A percentile compares a stretch with the other conserved stretches of the same genome.
Evolutionary conservation across 2,888 invertebrate species (phyloP).

Genomic region (Tetheella fluctuosa): DNA sequence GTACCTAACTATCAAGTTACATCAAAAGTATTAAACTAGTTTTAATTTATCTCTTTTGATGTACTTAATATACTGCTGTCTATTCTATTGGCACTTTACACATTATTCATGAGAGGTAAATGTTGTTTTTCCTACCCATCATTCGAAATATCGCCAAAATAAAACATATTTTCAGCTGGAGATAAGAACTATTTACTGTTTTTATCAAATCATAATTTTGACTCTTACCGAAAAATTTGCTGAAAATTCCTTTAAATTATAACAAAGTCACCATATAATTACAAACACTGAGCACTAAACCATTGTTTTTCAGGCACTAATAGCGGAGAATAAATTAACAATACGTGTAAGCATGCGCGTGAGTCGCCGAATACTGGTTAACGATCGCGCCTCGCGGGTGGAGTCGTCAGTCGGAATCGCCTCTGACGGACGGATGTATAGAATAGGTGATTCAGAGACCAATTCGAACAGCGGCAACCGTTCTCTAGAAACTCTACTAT

Average conservation of each 20-base stretch:
- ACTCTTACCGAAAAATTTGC: slow-evolving; percentile 38
- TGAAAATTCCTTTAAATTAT: slow-evolving; percentile 42
- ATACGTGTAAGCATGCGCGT: slow-evolving; percentile 71
- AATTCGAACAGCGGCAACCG: slow-evolving; percentile 51
- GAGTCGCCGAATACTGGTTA: slow-evolving; percentile 61
- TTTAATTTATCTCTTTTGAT: too few relatives aligned
- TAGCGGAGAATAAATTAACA: slow-evolving; percentile 50
- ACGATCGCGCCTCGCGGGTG: slow-evolving; percentile 27
- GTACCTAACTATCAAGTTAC: not conserved
- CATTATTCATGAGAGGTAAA: not conserved
- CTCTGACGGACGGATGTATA: slow-evolving; percentile 67
- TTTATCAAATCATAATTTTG: slow-evolving; percentile 12
- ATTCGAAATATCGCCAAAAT: not conserved
- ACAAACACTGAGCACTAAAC: slow-evolving; percentile 61
- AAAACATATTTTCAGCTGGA: not conserved
- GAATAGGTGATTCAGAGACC: slow-evolving; percentile 64
- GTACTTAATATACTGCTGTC: too few relatives aligned
- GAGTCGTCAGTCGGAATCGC: slow-evolving; percentile 39
- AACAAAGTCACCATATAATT: slow-evolving; percentile 42
- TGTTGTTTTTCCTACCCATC: not conserved
- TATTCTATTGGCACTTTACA: not conserved
- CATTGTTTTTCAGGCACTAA: slow-evolving; percentile 70
- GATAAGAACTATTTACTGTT: not conserved
- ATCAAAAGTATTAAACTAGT: not conserved
- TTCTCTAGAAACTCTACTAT: slow-evolving; percentile 58